Percentiles rank a stretch among this genome's conserved stretches.
Evolutionary conservation across 2,113 vertebrate genomes (phyloP).

Genomic region (Silurus asotus): DNA sequence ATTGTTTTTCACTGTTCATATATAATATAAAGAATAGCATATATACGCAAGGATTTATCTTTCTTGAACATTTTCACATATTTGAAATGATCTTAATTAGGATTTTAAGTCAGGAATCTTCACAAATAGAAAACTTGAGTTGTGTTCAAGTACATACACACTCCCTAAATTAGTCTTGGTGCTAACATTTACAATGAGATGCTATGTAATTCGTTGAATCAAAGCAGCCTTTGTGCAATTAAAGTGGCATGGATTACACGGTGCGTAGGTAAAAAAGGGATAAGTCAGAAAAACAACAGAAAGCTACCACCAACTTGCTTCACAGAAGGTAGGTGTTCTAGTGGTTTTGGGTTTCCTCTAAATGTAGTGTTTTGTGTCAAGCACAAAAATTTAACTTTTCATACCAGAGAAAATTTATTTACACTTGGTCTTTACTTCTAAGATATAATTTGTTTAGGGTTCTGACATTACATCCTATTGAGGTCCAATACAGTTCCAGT

Average conservation of each 20-base stretch:
- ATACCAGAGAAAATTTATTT: background rate
- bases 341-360: background rate
- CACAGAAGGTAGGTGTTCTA: background rate
- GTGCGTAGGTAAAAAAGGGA: background rate
- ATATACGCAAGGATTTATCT: background rate
- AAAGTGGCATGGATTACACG: background rate
- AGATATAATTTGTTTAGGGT: background rate
- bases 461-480: background rate
- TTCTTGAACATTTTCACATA: background rate
- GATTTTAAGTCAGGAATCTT: background rate
- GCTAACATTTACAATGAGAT: background rate
- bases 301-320: background rate
- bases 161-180: background rate
- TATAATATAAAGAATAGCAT: background rate
- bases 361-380: background rate
- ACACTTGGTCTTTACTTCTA: background rate
- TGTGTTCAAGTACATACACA: background rate
- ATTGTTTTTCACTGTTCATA: background rate
- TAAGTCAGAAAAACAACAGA: background rate
- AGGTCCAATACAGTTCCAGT: background rate
- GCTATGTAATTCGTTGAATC: background rate
- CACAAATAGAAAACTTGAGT: background rate
- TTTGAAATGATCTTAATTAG: background rate
- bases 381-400: background rate
- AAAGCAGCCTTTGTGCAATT: background rate